Base-by-base conservation (phyloP, 2,113 vertebrate genomes). In the Syngnathus scovelli region DNA sequence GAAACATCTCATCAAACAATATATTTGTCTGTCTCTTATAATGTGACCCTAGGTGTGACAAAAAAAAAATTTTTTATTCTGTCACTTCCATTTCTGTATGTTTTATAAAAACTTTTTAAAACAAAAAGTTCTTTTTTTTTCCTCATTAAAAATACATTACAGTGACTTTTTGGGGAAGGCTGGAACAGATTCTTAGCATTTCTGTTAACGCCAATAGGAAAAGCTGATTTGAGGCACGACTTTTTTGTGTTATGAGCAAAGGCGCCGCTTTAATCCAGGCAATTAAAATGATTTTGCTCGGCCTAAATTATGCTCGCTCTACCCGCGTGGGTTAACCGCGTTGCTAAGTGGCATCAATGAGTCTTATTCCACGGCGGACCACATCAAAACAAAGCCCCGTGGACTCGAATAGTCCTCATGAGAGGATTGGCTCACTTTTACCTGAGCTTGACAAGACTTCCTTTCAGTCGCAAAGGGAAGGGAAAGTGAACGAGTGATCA, bases 401-500 rank as follows among this genome's bases (percentile, higher is more conserved):
- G 19, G 61, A 62, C 11, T 7, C 1, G 21, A 37, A 62, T 44
- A 81, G 70, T 72, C 77, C 82, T 82, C 80, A 76, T 72, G 39
- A 67, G 78, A 77, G 86, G 77, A 84, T 84, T 83, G 82, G 81
- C 84, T 85, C 71, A 82, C 81, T 83, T 79, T 72, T 82, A 86
- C 87, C 79, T 85, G 76, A 51, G 68, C 79, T n/a, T 76, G 76
- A 82, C 75, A 87, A 85, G 80, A 67, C 78, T 74, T 81, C 77
- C 61, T 70, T 68, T 73, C 63, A 56, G 74, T 83, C 80, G 76
- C 84, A 82, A 87, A 64, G 72, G 27, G 69, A 78, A 36, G 78
- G 66, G 71, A 76, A 86, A 82, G 75, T n/a, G 77, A 72, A 82
- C 65, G 84, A 88, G 64, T 87, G 86, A 90, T 89, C 86, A 86